A percentile compares a stretch with the other conserved stretches of the same genome.
Conservation (phyloP, 2,797 vertebrate species). For the Tapera naevia region DNA sequence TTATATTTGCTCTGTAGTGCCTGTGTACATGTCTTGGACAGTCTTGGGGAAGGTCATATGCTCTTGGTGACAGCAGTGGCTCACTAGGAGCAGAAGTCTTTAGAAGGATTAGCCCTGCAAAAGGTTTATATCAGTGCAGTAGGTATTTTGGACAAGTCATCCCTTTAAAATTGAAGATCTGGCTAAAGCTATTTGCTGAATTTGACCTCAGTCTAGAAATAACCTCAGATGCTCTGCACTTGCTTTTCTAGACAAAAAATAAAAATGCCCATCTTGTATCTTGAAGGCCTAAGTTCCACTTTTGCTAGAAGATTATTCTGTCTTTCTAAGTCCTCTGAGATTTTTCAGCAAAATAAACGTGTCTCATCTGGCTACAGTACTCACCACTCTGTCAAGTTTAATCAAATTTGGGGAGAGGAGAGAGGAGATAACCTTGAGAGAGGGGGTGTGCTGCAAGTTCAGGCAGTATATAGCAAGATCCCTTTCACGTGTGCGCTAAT, state of each 20-base stretch:
- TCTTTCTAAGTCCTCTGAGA: constrained; percentile 2
- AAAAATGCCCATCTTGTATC: neutral
- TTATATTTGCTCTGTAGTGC: neutral
- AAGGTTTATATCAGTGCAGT: neutral
- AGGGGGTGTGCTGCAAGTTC: constrained; percentile 9
- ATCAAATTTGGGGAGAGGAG: constrained; percentile 9
- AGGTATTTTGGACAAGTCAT: neutral
- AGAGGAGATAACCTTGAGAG: constrained; percentile 35
- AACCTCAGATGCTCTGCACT: neutral
- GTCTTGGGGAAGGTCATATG: fast-evolving
- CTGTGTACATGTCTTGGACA: neutral
- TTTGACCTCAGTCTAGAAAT: neutral
- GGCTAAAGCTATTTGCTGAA: neutral
- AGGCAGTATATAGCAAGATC: neutral
- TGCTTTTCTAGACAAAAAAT: neutral
- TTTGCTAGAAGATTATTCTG: neutral
- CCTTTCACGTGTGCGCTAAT: neutral
- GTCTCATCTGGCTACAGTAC: constrained; percentile 16
- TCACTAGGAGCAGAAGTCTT: neutral
- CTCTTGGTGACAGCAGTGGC: neutral
- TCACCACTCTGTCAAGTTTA: constrained; percentile 29
- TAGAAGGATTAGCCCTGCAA: neutral
- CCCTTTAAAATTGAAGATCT: neutral
- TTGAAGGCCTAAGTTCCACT: neutral
- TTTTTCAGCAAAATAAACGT: neutral